Base-by-base conservation (phyloP, 2,113 vertebrate species). In the Scomber scombrus region DNA sequence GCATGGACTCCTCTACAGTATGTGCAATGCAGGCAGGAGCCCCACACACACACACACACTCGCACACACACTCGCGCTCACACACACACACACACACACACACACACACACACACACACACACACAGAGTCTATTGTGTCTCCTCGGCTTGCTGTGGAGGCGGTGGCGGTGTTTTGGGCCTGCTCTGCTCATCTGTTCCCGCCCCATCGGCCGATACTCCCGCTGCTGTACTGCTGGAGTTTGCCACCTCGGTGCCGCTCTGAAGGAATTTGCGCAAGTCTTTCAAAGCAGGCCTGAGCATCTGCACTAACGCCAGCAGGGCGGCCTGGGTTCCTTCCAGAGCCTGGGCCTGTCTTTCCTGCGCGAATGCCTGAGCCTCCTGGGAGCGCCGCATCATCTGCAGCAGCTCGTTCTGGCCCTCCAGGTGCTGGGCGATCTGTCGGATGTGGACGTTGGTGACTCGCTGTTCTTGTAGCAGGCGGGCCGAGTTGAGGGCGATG, bases 301-400 rank as follows among this genome's bases (percentile, higher is more conserved):
- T 96, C 92, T 99, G 98, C 46, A 99, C 96, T 75, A 99, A 93
- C 2, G 97, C 97, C 0, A 97, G 96, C 62, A 99, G 93, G 0
- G 97, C 97, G 0, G 97, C 98, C 93, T 99, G 98, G 0, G 96
- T 98, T 0, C 98, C 97, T 69, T 99, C 98, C 94, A 99, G 96
- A 43, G 98, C 98, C 85, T 97, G 97, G 0, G 98, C 98, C 91
- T 99, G 98, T 56, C 97, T 91, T 66, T 99, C 98, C 92, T 99
- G 98, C 1, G 98, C 98, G 0, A 97, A 98, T 0, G 97, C 98
- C 91, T 99, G 97, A 0, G 97, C 96, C 82, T 99, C 98, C 93
- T 98, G 98, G 0, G 97, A 98, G 72, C 97, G 96, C 0, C 98
- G 96, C 64, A 99, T 97, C 96, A 97, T 97, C 92, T 98, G 97